Conservation (phyloP, 2,113 vertebrate genomes). For the Laterallus jamaicensis region DNA sequence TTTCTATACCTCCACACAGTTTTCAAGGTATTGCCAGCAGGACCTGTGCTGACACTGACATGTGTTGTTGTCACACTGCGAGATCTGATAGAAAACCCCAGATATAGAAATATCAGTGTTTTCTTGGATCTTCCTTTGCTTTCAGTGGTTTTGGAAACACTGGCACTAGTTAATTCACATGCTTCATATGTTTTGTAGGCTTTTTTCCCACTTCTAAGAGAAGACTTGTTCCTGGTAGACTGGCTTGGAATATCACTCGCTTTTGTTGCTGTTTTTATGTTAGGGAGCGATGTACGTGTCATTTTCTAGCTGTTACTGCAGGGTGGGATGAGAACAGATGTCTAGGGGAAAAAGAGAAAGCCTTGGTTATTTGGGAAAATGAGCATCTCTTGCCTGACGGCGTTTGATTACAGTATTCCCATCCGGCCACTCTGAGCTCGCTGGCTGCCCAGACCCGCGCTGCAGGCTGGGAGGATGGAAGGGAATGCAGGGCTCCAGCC, state of each 20-base stretch:
- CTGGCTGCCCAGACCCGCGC: neutral
- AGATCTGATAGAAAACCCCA: constrained; percentile 78
- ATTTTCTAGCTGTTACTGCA: neutral
- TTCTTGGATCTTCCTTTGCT: constrained; percentile 70
- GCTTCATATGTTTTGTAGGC: constrained; percentile 26
- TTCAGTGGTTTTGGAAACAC: constrained; percentile 57
- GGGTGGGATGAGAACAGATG: neutral
- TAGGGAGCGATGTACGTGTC: neutral
- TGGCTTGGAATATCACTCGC: neutral
- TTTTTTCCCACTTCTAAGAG: constrained; percentile 30
- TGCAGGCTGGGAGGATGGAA: neutral
- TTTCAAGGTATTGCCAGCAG: constrained; percentile 86
- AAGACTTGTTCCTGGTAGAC: constrained; percentile 29
- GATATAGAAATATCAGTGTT: constrained; percentile 73
- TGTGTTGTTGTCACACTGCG: constrained; percentile 80
- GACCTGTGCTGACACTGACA: constrained; percentile 79
- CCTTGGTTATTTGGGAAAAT: neutral
- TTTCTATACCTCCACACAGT: constrained; percentile 69
- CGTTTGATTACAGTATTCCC: neutral
- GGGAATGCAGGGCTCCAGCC: neutral
- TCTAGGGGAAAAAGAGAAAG: neutral
- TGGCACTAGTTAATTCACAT: constrained; percentile 51
- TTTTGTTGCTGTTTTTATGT: neutral
- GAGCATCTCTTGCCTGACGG: neutral
- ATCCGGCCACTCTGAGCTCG: neutral